Base-by-base conservation (phyloP, 2,888 invertebrate genomes). In the Himalopsyche japonica region DNA sequence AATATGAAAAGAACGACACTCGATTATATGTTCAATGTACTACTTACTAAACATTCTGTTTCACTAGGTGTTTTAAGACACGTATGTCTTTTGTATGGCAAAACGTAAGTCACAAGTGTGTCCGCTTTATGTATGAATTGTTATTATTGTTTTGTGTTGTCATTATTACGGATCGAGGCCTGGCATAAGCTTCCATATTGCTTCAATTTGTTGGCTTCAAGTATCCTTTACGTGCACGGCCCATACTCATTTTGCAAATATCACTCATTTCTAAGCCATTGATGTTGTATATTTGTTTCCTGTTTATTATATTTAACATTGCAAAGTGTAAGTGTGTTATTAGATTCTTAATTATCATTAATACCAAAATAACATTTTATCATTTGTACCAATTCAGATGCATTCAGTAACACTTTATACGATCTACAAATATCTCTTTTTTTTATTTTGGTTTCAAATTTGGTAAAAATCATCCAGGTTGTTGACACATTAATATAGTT, bases 231-330 rank as follows among this genome's bases (percentile, higher is more conserved):
- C 64, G 47, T 81, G 84, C 84, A 84, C 84, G 84, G 57, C 84
- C 84, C 81, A 78, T 27, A 78, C 84, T 84, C 84, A 84, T 81
- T 79, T 70, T 81, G 78, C 78, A 79, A 83, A 81, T 84, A 79
- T 79, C 76, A 76, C 37, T 48, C 27, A 79, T 47, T 30, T 47
- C 70, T 76, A 76, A 80, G 83, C 83, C 83, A 81, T 83, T 70
- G 57, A 57, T 82, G 83, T 83, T 70, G 79, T 80, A 43, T 80
- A 37, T 76, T 27, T 48, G 20, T 57, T 57, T 57, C 20, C 57
- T 57, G 1, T 57, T 20, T 57, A 24, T 12, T 57, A 43, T 43
- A 43, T 57, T 57, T 57, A 10, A 10, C 57, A 57, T 57, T 57
- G 57, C 57, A 57, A 57, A 43, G 43, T 43, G 43, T 43, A 15